Evolutionary conservation across 1,140 invertebrate species (phyloP).

Genomic region (Vollenhovia emeryi): DNA sequence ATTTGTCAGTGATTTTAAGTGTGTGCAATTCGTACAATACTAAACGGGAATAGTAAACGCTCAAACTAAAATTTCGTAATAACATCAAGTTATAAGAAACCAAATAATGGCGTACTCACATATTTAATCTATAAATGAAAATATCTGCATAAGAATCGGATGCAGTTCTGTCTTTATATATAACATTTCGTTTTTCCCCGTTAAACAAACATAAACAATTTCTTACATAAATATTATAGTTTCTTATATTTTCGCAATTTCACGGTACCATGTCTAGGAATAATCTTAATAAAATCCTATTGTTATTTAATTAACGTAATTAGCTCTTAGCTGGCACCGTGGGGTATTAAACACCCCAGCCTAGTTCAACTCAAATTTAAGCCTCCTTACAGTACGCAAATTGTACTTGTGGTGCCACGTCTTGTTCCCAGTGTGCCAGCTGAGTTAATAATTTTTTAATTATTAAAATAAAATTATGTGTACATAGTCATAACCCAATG

Average conservation of each 20-base stretch:
- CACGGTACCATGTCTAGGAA: neutral
- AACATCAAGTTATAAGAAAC: neutral
- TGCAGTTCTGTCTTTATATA: neutral
- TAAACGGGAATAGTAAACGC: neutral
- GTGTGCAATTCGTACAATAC: neutral
- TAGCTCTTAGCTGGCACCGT: too few relatives aligned
- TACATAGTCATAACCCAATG: neutral
- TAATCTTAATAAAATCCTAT: neutral
- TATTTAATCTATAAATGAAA: neutral
- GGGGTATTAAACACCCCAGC: too few relatives aligned
- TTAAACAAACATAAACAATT: slow-evolving; percentile 2
- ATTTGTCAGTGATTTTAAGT: neutral
- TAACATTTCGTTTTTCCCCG: neutral
- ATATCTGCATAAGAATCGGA: neutral
- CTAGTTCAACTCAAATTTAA: too few relatives aligned
- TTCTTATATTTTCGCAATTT: neutral
- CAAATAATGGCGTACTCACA: neutral
- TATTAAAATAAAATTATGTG: neutral
- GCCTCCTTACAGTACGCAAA: too few relatives aligned
- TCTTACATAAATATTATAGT: neutral
- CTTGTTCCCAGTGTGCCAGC: too few relatives aligned
- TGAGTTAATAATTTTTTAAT: neutral
- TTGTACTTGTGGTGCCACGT: too few relatives aligned
- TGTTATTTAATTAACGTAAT: neutral
- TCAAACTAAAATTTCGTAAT: neutral